Conservation (phyloP, 1,140 invertebrate genomes). For the Octopus sinensis region DNA sequence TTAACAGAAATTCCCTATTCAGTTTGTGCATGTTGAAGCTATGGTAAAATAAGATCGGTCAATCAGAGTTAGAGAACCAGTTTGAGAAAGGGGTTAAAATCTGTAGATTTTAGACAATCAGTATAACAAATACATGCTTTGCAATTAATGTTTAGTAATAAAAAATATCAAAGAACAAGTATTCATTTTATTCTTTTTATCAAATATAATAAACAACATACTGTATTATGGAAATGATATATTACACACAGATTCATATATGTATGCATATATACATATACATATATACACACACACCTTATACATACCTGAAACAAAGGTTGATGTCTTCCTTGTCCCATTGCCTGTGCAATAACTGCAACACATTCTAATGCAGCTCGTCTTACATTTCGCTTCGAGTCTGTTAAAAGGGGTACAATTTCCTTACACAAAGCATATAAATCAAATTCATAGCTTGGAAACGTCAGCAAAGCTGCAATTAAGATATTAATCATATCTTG, state of each 20-base stretch:
- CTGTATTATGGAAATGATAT: neutral
- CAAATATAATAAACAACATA: neutral
- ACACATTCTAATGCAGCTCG: constrained; percentile 78
- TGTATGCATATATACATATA: constrained; percentile 41
- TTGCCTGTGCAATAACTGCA: constrained; percentile 73
- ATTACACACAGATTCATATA: neutral
- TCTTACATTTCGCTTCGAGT: constrained; percentile 71
- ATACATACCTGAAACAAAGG: constrained; percentile 44
- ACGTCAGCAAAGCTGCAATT: constrained; percentile 73
- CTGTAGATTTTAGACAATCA: no score
- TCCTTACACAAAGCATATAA: constrained; percentile 63
- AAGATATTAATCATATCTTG: constrained; percentile 76
- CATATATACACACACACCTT: constrained; percentile 20
- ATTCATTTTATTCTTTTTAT: no score
- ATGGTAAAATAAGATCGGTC: no score
- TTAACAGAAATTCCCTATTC: no score
- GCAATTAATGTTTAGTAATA: no score
- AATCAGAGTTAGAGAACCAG: no score
- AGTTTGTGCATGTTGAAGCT: no score
- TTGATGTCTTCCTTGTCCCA: constrained; percentile 60
- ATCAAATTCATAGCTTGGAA: constrained; percentile 78
- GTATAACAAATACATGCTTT: no score
- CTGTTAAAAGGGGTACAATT: constrained; percentile 65
- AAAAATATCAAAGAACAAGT: no score
- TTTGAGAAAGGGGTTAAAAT: no score